Base-by-base conservation (phyloP, 2,113 vertebrate genomes). In the Calidris pygmaea region DNA sequence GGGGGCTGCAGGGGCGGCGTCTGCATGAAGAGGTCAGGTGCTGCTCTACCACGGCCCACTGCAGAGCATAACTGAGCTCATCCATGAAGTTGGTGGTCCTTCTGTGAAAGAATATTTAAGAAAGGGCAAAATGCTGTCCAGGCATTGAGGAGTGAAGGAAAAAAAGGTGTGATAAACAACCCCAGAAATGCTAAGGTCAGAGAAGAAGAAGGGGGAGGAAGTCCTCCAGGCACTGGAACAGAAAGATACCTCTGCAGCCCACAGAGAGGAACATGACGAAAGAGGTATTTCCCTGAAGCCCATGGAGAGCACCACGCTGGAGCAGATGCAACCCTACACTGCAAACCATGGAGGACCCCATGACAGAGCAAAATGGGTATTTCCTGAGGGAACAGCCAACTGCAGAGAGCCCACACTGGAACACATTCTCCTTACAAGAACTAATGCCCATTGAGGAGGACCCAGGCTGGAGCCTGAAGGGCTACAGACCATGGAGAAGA, bases 301-400 rank as follows among this genome's bases (percentile, higher is more conserved):
- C 0, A 0, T 9, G 19, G 39, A 37, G 6, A 75, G 14, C 39
- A 74, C 10, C 12, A 47, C 3, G 2, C 24, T 30, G n/a, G 32
- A 85, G 7, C 8, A 62, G 12, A 6, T 7, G 59, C 48, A 48
- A 22, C 48, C 14, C 41, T 83, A 14, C 23, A 32, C 21, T 41
- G 35, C 50, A 78, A 39, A 9, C 71, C 35, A 10, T 2, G 6
- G 10, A 62, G 7, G 24, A n/a, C 7, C 6, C 35, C 2, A 14
- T 4, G 4, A 5, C 21, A 78, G 27, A 62, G 9, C 20, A 93
- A 66, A 12, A 7, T 58, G 39, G 19, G 0, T n/a, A 48, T 48
- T 66, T 81, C 26, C 29, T 45, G 27, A 74, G 52, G 13, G 7
- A 65, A 58, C 2, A 14, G 39, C 32, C n/a, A 47, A 10, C 39